Evolutionary conservation across 2,113 vertebrate species (phyloP).

Genomic region (Channa argus): DNA sequence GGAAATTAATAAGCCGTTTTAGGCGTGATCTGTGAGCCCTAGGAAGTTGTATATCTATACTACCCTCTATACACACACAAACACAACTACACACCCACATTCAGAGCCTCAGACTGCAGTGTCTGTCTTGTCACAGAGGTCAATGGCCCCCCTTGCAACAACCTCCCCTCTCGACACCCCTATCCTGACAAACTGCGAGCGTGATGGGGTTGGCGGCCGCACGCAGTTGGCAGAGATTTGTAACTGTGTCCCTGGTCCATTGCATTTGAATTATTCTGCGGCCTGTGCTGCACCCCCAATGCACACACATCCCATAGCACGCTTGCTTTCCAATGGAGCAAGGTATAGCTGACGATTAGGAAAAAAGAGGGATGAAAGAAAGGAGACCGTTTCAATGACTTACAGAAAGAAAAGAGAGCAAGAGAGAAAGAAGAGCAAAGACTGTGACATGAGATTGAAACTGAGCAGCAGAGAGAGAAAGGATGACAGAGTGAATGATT

Average conservation of each 20-base stretch:
- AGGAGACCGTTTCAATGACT: constrained; percentile 15
- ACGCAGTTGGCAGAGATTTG: constrained; percentile 95
- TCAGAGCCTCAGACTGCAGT: constrained; percentile 45
- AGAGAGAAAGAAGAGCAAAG: neutral
- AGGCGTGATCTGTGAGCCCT: constrained; percentile 80
- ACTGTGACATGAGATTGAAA: constrained; percentile 19
- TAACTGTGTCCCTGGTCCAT: constrained; percentile 96
- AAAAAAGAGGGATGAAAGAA: constrained; percentile 1
- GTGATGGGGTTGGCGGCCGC: constrained; percentile 87
- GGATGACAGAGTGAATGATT: constrained; percentile 28
- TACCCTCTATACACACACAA: constrained; percentile 28
- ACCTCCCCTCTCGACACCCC: constrained; percentile 50
- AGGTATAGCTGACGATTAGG: neutral
- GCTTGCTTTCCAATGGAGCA: constrained; percentile 80
- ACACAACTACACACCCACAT: constrained; percentile 24
- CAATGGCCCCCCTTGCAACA: constrained; percentile 45
- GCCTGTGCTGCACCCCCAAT: constrained; percentile 70
- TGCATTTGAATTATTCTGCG: constrained; percentile 98
- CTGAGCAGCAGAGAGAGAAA: neutral
- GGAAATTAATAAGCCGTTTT: constrained; percentile 83
- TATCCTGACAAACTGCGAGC: constrained; percentile 94
- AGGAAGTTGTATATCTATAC: constrained; percentile 59
- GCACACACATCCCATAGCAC: neutral
- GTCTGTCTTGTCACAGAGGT: constrained; percentile 76
- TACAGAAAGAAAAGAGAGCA: constrained; percentile 3